Evolutionary conservation across 2,888 invertebrate genomes (phyloP), one percentile per base, ranked within the genome.

Genomic region (Drosophila cracens): DNA sequence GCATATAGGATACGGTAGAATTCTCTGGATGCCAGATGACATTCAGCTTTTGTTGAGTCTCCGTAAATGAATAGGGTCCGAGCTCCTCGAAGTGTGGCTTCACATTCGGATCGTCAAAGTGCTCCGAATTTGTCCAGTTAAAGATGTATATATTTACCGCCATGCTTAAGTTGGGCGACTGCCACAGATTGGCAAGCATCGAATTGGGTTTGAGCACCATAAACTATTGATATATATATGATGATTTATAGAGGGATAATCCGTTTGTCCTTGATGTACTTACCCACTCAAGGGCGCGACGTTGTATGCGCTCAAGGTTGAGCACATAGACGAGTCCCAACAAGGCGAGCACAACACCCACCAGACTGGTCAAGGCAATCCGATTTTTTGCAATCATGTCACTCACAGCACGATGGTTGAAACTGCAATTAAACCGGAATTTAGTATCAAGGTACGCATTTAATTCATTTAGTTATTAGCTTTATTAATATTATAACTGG

Each of bases 101-200:
- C 0, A 85, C 76, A 5, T 87, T 83, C 1, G 92, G 93, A 78
- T 94, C 94, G 0, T 94, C 94, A 49, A 95, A 94, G 49, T 95
- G 94, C 8, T 95, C 94, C 0, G 96, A 94, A 91, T 97, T 97
- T 6, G 96, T 96, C 97, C 97, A 97, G 92, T 97, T 97, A 92
- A 95, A 96, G 76, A 96, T 94, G 89, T 95, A 96, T 53, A 97
- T 93, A 80, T 96, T 95, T 58, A 96, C 92, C 76, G 92, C 93
- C 1, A 96, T 91, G 0, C 95, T 95, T 16, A 96, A 91, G 0
- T 94, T 94, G 0, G 96, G 95, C 36, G 94, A 94, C 82, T 94
- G 93, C 98, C 97, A 98, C 21, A 92, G 74, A 40, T 82, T 79
- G 1, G 73, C 74, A 7, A 91, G 72, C 73, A 82, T 76, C 21